Base-by-base conservation (phyloP, 1,140 invertebrate genomes). In the Drosophila lowei region DNA sequence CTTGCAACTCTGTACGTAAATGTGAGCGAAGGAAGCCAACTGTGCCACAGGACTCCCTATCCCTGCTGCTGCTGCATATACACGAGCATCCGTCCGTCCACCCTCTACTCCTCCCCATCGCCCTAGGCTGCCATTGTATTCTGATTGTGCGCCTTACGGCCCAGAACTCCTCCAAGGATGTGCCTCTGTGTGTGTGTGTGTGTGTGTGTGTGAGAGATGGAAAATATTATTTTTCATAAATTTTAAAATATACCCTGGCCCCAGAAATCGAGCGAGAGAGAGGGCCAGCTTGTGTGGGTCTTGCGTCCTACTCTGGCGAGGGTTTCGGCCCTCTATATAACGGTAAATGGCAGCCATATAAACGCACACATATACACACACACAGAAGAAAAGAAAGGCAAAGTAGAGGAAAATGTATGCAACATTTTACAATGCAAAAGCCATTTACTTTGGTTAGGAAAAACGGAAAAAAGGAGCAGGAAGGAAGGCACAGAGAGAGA, bases 201-300 rank as follows among this genome's bases (percentile, higher is more conserved):
- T 59, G 61, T 70, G 63, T 66, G 59, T 48, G 46, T 72, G 79
- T 70, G 42, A 48, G 48, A 79, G 71, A 89, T 89, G 85, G 85
- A 85, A 89, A 89, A 89, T 89, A 89, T 89, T 83, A 89, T 89
- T 89, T 88, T 89, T 89, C 84, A 89, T 89, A 89, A 89, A 89
- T 89, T 89, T 89, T 89, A 88, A 88, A 86, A 86, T 86, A 86
- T 85, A 85, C 77, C 68, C 58, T 16, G 23, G 34, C 38, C 55
- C 23, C 1, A 30, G 30, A 48, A 58, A 49, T 58, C 52, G 46
- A n/a, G 65, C 42, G 58, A 15, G 28, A 8, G 30, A 47, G 46
- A 23, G 61, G 57, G 28, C 47, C 38, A 34, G n/a, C 55, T 43
- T 66, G 38, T 61, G 60, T 53, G 56, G 43, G 43, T 57, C 58